Evolutionary conservation across 2,113 vertebrate species (phyloP).

Genomic region (Meriones unguiculatus): DNA sequence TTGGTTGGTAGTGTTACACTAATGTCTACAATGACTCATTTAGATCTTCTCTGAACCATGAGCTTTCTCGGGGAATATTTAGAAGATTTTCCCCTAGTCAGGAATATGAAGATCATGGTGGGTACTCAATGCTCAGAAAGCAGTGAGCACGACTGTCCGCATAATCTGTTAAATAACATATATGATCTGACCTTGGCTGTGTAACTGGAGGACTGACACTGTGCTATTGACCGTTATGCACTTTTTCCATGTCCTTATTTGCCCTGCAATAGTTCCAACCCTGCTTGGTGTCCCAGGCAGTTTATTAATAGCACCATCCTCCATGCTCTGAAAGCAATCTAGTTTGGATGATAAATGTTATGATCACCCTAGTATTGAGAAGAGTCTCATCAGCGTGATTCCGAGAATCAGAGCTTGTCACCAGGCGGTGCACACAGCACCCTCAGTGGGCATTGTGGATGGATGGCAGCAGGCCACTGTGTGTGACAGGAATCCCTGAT

Average conservation of each 20-base stretch:
- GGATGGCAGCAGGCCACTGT: background rate
- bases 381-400: background rate
- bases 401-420: background rate
- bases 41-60: background rate
- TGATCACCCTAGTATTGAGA: background rate
- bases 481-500: background rate
- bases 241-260: background rate
- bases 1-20: no score
- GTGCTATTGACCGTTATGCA: background rate
- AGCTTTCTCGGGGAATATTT: background rate
- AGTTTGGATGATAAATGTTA: conserved; percentile 35
- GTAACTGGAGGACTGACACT: background rate
- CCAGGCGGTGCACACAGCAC: background rate
- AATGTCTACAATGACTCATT: background rate
- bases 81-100: background rate
- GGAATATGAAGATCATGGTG: background rate
- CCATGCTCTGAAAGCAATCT: conserved; percentile 24
- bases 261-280: no score
- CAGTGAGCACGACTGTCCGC: background rate
- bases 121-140: background rate
- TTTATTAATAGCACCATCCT: conserved; percentile 19
- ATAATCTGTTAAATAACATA: background rate
- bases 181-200: background rate
- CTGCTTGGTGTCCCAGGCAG: background rate
- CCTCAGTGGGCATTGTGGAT: no score